Percentiles rank a stretch among this genome's conserved stretches.
Evolutionary conservation across 1,140 invertebrate genomes (phyloP).

Genomic region (Dysdera silvatica): DNA sequence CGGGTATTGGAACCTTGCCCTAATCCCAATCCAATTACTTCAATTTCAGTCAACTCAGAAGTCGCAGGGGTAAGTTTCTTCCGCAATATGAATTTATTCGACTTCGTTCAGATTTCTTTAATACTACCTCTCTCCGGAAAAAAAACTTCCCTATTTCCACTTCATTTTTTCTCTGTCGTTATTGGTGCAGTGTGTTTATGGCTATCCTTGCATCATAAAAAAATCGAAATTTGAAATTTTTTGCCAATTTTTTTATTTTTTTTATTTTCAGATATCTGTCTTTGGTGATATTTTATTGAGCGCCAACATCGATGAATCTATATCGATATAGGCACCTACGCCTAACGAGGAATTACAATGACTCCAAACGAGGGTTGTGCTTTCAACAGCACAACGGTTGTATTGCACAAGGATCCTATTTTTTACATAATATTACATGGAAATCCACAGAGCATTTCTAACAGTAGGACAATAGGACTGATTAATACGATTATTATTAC

Average conservation of each 20-base stretch:
- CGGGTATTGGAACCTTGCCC: slow-evolving; percentile 24
- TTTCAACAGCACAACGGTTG: too few species aligned
- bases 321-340: slow-evolving; percentile 15
- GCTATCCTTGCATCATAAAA: not conserved
- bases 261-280: slow-evolving; percentile 19
- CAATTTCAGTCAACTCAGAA: not conserved
- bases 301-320: slow-evolving; percentile 28
- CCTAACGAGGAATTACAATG: too few species aligned
- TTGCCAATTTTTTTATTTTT: not conserved
- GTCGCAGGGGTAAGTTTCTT: slow-evolving; percentile 16
- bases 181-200: not conserved
- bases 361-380: too few species aligned
- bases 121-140: not conserved
- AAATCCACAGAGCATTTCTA: too few species aligned
- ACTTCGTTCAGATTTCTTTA: too few species aligned
- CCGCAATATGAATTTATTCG: too few species aligned
- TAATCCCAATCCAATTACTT: slow-evolving; percentile 17
- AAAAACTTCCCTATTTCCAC: not conserved
- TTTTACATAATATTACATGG: too few species aligned
- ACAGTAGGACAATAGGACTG: too few species aligned
- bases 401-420: too few species aligned
- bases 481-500: too few species aligned
- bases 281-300: slow-evolving; percentile 15
- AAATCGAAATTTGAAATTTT: not conserved
- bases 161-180: not conserved